Base-by-base conservation (phyloP, 2,113 vertebrate species). In the Otolemur garnettii region DNA sequence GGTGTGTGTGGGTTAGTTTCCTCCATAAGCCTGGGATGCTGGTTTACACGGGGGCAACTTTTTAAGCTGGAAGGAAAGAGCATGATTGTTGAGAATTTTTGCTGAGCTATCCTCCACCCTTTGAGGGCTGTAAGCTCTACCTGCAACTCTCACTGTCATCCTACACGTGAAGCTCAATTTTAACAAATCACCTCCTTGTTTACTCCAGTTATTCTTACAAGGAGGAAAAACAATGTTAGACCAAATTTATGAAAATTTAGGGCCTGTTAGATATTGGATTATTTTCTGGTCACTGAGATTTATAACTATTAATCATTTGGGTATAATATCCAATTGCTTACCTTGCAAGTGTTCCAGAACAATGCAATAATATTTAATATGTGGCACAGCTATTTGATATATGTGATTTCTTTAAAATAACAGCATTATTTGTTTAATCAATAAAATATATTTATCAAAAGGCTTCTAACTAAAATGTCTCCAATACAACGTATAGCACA, bases 381-480 rank as follows among this genome's bases (percentile, higher is more conserved):
- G 45, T 50, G 45, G 45, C 45, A 3, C 30, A 26, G 30, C 30
- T 87, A 45, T 30, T 30, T 19, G 28, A 66, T 30, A 59, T 30
- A 35, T 57, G 50, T 21, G 17, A 26, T 57, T 78, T 74, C 71
- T 90, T 28, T 5, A 72, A 55, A 95, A 75, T 53, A 22, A 81
- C 35, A 87, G 26, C 24, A 74, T 42, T 42, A 35, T 35, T 81
- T 93, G 33, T 78, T 74, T 75, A 38, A 53, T 83, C 53, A 64
- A 18, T 62, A 57, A 60, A 60, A 18, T 72, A 42, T 26, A 35
- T 77, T 77, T 96, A 86, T 74, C 71, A 64, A 68, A 87, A 80
- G 59, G 5, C 24, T 96, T 94, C 75, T 82, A 21, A 57, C 7
- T 62, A 60, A 64, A 77, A 86, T 55, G 22, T 87, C 89, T 91